These are phyloP conservation scores for Graphium colonna DNA, from an alignment of 2,888 invertebrate genomes.

Conservation along the genomic window DNA sequence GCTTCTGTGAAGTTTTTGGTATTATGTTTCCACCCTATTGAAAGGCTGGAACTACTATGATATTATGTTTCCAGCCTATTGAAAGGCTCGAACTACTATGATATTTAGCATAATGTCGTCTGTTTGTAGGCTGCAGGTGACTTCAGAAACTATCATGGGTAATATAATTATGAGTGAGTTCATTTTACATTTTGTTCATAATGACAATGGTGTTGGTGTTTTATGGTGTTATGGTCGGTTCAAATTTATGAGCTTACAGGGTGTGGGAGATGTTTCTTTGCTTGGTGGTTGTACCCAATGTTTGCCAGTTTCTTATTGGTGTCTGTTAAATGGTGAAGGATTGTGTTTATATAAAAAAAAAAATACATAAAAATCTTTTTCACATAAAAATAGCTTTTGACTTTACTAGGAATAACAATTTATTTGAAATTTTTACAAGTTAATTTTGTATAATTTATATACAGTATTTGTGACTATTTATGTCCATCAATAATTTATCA, in stretches of 20 bases:
- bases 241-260: conserved; percentile 26
- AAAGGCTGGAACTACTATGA: conserved; percentile 52
- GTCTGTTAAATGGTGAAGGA: neutral
- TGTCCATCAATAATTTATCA: too few relatives aligned
- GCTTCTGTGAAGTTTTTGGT: conserved; percentile 40
- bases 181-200: conserved; percentile 70
- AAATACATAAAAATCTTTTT: too few relatives aligned
- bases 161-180: conserved; percentile 66
- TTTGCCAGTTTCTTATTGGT: neutral
- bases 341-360: too few relatives aligned
- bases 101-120: conserved; percentile 58
- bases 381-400: too few relatives aligned
- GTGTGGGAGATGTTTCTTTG: conserved; percentile 19
- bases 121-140: conserved; percentile 47
- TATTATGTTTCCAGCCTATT: too few relatives aligned
- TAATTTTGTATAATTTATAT: too few relatives aligned
- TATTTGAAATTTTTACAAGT: too few relatives aligned
- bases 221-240: conserved; percentile 45
- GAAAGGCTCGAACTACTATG: conserved; percentile 51
- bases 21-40: conserved; percentile 43
- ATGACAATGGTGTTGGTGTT: conserved; percentile 59
- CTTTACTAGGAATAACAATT: too few relatives aligned
- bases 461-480: too few relatives aligned
- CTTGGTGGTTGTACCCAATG: conserved; percentile 9
- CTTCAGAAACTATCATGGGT: conserved; percentile 47